Percentiles rank a stretch among this genome's conserved stretches.
Evolutionary conservation across 2,797 vertebrate genomes (phyloP).

Genomic region (Acrossocheilus fasciatus): DNA sequence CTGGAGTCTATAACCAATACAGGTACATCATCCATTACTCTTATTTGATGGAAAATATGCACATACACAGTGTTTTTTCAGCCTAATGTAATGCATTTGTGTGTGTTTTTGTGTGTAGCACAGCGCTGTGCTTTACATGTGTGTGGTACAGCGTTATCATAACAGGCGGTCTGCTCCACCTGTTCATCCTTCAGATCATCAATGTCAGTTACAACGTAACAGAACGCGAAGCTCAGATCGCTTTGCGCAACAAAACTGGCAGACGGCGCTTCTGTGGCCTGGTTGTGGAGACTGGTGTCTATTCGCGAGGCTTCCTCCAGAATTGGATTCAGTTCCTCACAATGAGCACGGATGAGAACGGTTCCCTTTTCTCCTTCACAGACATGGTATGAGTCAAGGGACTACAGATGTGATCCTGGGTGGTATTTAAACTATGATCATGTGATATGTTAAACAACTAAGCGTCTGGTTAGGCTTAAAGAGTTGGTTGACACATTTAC

Average conservation of each 20-base stretch:
- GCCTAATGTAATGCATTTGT: slow-evolving; percentile 32
- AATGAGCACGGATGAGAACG: slow-evolving; percentile 66
- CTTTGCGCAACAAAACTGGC: slow-evolving; percentile 85
- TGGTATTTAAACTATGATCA: neutral
- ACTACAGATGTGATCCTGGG: neutral
- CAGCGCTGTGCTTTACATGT: slow-evolving; percentile 94
- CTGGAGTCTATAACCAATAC: slow-evolving; percentile 90
- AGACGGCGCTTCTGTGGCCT: slow-evolving; percentile 86
- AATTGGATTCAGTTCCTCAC: slow-evolving; percentile 94
- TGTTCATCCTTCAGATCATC: slow-evolving; percentile 91
- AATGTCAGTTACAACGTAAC: slow-evolving; percentile 97
- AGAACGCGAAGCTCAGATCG: slow-evolving; percentile 89
- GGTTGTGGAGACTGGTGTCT: slow-evolving; percentile 86
- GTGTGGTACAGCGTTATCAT: slow-evolving; percentile 94
- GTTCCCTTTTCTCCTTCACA: slow-evolving; percentile 50
- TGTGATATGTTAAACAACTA: neutral
- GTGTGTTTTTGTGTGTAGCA: slow-evolving; percentile 72
- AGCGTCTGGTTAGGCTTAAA: neutral
- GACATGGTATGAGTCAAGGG: slow-evolving; percentile 57
- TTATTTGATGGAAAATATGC: neutral
- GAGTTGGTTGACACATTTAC: neutral
- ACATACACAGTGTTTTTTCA: neutral
- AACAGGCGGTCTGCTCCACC: slow-evolving; percentile 88
- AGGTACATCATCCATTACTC: slow-evolving; percentile 78
- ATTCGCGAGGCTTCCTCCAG: slow-evolving; percentile 84